Base-by-base conservation (phyloP, 2,888 invertebrate genomes). In the Drosophila meridiana region DNA sequence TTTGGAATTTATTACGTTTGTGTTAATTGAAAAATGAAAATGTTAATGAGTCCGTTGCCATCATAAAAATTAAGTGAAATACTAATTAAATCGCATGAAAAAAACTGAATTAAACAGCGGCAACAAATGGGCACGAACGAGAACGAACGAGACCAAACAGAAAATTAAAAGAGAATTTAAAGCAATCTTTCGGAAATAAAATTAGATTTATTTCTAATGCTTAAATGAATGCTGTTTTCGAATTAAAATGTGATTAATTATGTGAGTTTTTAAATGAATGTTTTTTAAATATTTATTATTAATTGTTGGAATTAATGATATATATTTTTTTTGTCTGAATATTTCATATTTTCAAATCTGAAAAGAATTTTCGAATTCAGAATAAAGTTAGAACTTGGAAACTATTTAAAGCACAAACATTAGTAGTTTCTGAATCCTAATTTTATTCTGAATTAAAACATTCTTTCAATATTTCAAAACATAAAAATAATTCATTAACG, bases 21-120 rank as follows among this genome's bases (percentile, higher is more conserved):
- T 83, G 89, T 89, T 90, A 90, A 90, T 90, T 90, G 91, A 88
- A 90, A 87, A 90, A 89, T 85, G 84, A 85, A 90, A 90, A 90
- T 83, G 89, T 83, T 90, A 90, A 90, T 90, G 90, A 90, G 87
- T 71, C 81, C 72, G 61, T 80, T 73, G 81, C 81, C 81, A 70
- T 83, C 73, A 85, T 83, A 88, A 88, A 82, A 88, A 80, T 72
- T 75, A 81, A 83, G 74, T 84, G 76, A 85, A 90, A 90, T 87
- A 84, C 82, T 85, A 85, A 89, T 86, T 86, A 87, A 89, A 87
- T 87, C 84, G 72, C 72, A 70, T 71, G 72, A 55, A 74, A 76
- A 67, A 64, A 11, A 40, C 8, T 0, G 28, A 26, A 55, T 55
- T 62, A 45, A 34, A 36, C 6, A 48, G 32, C 67, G 57, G 65